A percentile compares a stretch with the other conserved stretches of the same genome.
These are phyloP conservation scores for Apamea anceps DNA, from an alignment of 2,888 invertebrate species.

Conservation along the genomic window DNA sequence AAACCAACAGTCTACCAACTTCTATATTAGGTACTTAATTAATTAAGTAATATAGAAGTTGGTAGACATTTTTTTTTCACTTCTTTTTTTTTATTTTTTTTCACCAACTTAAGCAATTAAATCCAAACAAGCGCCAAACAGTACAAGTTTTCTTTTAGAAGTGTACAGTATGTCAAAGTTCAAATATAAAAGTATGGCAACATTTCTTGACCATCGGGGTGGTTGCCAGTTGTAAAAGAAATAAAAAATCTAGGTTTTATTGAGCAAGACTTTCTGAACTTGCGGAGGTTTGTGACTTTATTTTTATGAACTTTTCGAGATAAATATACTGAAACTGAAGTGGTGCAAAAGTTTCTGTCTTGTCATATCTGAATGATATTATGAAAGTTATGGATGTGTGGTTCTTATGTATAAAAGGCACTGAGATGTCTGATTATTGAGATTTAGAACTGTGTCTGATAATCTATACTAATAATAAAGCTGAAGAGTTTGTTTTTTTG, in stretches of 20 bases:
- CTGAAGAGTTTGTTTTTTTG: not conserved
- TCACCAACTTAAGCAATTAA: conserved; percentile 36
- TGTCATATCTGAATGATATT: not conserved
- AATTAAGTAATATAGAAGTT: not conserved
- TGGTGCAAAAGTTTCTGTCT: not conserved
- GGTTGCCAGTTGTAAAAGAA: conserved; percentile 12
- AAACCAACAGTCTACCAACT: conserved; percentile 31
- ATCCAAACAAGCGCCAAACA: conserved; percentile 20
- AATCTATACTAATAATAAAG: no score
- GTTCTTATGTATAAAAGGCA: not conserved
- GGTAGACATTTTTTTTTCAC: no score
- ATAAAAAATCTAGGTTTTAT: conserved; percentile 39
- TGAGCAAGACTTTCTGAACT: conserved; percentile 1
- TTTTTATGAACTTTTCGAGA: not conserved
- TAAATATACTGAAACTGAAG: conserved; percentile 20
- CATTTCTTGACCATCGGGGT: conserved; percentile 8
- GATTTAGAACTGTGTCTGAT: not conserved
- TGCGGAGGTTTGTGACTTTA: not conserved
- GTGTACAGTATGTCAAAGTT: conserved; percentile 13
- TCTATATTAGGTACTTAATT: conserved; percentile 35
- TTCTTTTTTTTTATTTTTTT: no score
- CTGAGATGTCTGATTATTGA: not conserved
- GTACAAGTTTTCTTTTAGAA: conserved; percentile 17
- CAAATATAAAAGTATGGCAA: conserved; percentile 21
- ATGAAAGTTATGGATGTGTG: not conserved